A percentile compares a stretch with the other conserved stretches of the same genome.
These are phyloP conservation scores for Gryllus bimaculatus DNA, from an alignment of 1,140 invertebrate species.

Conservation along the genomic window DNA sequence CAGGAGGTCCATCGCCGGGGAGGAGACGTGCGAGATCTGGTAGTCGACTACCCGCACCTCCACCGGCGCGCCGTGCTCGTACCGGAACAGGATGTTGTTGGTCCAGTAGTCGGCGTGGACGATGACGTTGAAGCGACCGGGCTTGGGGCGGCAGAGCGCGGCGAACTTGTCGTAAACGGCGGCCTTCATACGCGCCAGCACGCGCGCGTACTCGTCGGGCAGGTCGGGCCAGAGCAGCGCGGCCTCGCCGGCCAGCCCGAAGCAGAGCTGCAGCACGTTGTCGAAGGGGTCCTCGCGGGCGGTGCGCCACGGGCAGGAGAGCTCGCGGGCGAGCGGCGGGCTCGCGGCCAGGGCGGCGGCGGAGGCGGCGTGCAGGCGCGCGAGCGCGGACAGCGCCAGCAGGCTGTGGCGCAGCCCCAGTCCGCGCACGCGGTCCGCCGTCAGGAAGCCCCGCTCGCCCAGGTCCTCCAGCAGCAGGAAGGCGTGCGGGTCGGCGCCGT, in stretches of 20 bases:
- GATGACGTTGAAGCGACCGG: not conserved
- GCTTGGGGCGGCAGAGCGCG: not conserved
- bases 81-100: conserved; percentile 11
- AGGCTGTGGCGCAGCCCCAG: not conserved
- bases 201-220: not conserved
- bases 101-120: conserved; percentile 10
- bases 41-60: conserved; percentile 40
- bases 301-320: not conserved
- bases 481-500: not conserved
- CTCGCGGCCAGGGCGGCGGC: no score
- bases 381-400: not conserved
- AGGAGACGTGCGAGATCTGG: conserved; percentile 44
- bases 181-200: not conserved
- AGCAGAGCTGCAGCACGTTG: not conserved
- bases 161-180: not conserved
- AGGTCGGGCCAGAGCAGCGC: not conserved
- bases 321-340: not conserved
- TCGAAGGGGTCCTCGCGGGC: not conserved
- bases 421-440: not conserved
- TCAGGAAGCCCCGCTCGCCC: not conserved
- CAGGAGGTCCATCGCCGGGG: conserved; percentile 42
- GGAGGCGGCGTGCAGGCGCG: not conserved
- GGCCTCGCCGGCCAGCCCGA: not conserved
- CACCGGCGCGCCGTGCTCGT: not conserved
- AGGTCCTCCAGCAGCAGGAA: not conserved